Conservation (phyloP, 2,113 vertebrate genomes). For the Lampris megalopsis region DNA sequence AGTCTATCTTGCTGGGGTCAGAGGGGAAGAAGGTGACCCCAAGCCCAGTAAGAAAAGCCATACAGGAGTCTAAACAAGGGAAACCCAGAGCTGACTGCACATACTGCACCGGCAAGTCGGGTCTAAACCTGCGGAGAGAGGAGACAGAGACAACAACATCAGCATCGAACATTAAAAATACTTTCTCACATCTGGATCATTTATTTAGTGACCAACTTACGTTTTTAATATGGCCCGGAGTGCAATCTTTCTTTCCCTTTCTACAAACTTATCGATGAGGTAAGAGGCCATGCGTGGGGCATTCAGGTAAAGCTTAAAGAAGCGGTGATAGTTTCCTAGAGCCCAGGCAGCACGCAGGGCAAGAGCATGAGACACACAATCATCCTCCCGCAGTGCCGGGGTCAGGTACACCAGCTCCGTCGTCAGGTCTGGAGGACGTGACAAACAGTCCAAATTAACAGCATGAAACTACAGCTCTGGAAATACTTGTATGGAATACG, state of each 20-base stretch:
- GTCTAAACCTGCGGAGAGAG: constrained; percentile 80
- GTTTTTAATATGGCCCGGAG: constrained; percentile 93
- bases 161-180: background rate
- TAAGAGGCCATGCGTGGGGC: constrained; percentile 93
- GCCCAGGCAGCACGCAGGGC: constrained; percentile 90
- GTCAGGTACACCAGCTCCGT: constrained; percentile 91
- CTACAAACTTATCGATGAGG: constrained; percentile 94
- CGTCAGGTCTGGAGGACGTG: constrained; percentile 84
- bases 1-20: constrained; percentile 91
- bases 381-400: constrained; percentile 85
- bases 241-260: constrained; percentile 89
- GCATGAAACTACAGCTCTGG: too few species aligned
- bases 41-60: constrained; percentile 87
- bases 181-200: too few species aligned
- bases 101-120: constrained; percentile 86
- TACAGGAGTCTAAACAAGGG: constrained; percentile 89
- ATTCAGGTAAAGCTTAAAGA: constrained; percentile 88
- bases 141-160: constrained; percentile 9
- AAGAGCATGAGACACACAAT: constrained; percentile 88
- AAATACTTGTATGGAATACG: too few species aligned
- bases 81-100: constrained; percentile 91
- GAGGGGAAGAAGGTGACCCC: constrained; percentile 85
- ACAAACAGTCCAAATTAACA: background rate
- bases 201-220: constrained; percentile 78
- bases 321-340: constrained; percentile 89